A percentile compares a stretch with the other conserved stretches of the same genome.
These are phyloP conservation scores for Nyctibius bracteatus DNA, from an alignment of 2,113 vertebrate species.

Conservation along the genomic window DNA sequence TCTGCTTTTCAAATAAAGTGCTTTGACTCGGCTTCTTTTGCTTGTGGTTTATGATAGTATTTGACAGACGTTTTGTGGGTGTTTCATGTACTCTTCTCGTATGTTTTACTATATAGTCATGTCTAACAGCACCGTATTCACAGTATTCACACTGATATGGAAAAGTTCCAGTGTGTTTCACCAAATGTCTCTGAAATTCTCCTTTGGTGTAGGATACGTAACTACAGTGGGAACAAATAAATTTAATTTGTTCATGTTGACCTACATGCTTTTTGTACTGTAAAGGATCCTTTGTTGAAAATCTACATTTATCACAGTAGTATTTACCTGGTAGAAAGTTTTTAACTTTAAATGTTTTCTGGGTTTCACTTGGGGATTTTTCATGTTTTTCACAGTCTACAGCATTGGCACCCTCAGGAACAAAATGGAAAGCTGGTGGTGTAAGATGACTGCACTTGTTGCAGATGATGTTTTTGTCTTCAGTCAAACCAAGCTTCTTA, in stretches of 20 bases:
- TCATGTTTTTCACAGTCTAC: slow-evolving; percentile 1
- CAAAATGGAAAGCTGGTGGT: slow-evolving; percentile 36
- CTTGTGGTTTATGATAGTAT: slow-evolving; percentile 2
- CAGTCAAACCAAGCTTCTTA: slow-evolving; percentile 21
- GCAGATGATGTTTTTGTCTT: slow-evolving; percentile 62
- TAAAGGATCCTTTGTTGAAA: slow-evolving; percentile 80
- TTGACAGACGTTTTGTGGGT: slow-evolving; percentile 21
- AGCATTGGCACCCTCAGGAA: slow-evolving; percentile 27
- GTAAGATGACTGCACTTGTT: slow-evolving; percentile 51
- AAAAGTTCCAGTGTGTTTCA: slow-evolving; percentile 84
- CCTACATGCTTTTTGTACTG: slow-evolving; percentile 78
- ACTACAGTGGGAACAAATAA: slow-evolving; percentile 83
- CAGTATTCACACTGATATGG: slow-evolving; percentile 88
- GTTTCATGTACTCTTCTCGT: slow-evolving; percentile 82
- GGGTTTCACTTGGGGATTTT: neutral
- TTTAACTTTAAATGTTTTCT: slow-evolving; percentile 67
- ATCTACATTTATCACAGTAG: slow-evolving; percentile 83
- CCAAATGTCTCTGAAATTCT: slow-evolving; percentile 86
- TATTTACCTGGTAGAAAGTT: slow-evolving; percentile 74
- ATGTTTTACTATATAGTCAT: slow-evolving; percentile 90
- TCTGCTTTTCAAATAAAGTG: slow-evolving; percentile 46
- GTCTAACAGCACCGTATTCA: slow-evolving; percentile 87
- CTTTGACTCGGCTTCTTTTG: slow-evolving; percentile 34
- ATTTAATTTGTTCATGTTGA: slow-evolving; percentile 83
- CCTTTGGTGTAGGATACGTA: slow-evolving; percentile 84